A percentile compares a stretch with the other conserved stretches of the same genome.
phyloP scores from a whole-genome alignment of 1,140 invertebrate species.

The Drosophila kohkoa region DNA sequence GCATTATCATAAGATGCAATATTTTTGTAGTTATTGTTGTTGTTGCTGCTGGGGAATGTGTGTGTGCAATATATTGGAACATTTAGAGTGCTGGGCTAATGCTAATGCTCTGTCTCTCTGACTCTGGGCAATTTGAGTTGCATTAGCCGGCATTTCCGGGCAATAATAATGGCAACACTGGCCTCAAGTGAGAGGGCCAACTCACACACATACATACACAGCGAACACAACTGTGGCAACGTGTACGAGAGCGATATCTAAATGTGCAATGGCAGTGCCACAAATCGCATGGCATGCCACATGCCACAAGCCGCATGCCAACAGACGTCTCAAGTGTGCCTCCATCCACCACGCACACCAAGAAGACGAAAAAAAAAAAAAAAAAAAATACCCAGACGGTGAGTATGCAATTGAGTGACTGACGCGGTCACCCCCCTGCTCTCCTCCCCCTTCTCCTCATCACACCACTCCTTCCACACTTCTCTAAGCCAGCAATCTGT shows the following conservation, averaged over 20 bases:
- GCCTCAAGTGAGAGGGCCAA: constrained; percentile 7
- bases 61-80: neutral
- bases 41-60: neutral
- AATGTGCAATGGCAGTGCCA: constrained; percentile 68
- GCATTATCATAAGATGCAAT: neutral
- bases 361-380: neutral
- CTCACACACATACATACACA: too few relatives aligned
- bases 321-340: constrained; percentile 70
- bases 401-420: constrained; percentile 78
- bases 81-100: constrained; percentile 11
- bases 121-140: constrained; percentile 37
- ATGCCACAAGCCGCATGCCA: constrained; percentile 47
- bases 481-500: constrained; percentile 16
- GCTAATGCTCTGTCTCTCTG: constrained; percentile 1
- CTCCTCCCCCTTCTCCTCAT: too few relatives aligned
- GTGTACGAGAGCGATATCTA: constrained; percentile 38
- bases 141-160: constrained; percentile 39
- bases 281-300: constrained; percentile 69
- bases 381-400: constrained; percentile 71
- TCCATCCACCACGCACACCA: constrained; percentile 33
- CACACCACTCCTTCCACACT: constrained; percentile 1
- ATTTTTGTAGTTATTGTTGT: neutral
- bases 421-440: constrained; percentile 26
- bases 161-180: constrained; percentile 34
- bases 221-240: neutral